A percentile compares a stretch with the other conserved stretches of the same genome.
Conservation (phyloP, 2,113 vertebrate genomes). For the Pogona vitticeps region DNA sequence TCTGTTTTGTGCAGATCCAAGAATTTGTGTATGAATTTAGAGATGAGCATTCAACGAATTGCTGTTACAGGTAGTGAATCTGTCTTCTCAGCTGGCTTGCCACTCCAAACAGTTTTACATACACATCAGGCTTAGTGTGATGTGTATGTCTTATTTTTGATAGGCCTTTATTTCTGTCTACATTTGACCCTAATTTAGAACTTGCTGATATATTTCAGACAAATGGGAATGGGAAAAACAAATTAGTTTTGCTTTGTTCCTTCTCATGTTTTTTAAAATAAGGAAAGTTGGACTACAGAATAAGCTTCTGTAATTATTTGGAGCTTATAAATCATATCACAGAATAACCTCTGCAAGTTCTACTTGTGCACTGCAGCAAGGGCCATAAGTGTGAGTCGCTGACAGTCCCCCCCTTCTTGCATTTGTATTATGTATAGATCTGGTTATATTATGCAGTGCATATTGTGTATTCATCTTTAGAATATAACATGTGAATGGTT, state of each 20-base stretch:
- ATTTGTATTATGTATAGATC: neutral
- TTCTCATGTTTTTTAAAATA: neutral
- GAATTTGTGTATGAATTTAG: too few species aligned
- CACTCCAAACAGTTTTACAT: too few species aligned
- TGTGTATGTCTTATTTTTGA: neutral
- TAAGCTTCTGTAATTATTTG: conserved; percentile 2
- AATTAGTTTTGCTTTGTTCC: neutral
- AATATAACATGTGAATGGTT: neutral
- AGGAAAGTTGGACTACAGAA: neutral
- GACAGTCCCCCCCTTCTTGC: too few species aligned
- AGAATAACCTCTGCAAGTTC: neutral
- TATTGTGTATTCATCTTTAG: neutral
- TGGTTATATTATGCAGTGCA: neutral
- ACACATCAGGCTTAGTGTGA: too few species aligned
- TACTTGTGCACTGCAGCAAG: neutral
- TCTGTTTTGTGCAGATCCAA: too few species aligned
- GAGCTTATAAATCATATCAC: neutral
- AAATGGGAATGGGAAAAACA: neutral
- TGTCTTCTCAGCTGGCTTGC: too few species aligned
- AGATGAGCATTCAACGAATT: too few species aligned
- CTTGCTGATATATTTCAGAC: neutral
- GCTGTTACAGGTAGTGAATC: too few species aligned
- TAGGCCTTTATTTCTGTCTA: neutral
- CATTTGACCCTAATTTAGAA: neutral
- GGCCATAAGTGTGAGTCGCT: neutral